These are phyloP conservation scores for Kuschelorhynchus macadamiae DNA, from an alignment of 2,888 invertebrate species.

Conservation along the genomic window DNA sequence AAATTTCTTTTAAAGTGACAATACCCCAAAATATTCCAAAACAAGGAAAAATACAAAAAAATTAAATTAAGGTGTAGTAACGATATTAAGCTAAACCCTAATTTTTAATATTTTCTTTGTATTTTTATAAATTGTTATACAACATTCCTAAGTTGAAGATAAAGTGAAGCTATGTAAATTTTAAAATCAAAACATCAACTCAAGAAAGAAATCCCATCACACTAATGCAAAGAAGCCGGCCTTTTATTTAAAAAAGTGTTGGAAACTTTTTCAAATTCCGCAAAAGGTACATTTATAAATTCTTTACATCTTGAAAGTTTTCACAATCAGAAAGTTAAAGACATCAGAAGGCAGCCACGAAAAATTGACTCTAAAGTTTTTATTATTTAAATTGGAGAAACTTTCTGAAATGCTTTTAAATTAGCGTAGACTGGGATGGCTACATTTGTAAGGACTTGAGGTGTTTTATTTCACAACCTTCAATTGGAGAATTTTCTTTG, in stretches of 20 bases:
- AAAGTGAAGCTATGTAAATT: too few species aligned
- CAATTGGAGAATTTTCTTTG: conserved; percentile 4
- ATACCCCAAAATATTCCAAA: too few species aligned
- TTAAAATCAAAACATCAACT: too few species aligned
- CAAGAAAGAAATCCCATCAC: too few species aligned
- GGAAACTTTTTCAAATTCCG: conserved; percentile 30
- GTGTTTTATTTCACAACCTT: conserved; percentile 35
- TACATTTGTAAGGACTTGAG: conserved; percentile 21
- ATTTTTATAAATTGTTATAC: too few species aligned
- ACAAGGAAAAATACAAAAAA: too few species aligned
- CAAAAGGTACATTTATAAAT: conserved; percentile 42
- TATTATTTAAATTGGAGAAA: conserved; percentile 41
- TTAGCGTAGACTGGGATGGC: conserved; percentile 25
- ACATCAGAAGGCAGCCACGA: conserved; percentile 40
- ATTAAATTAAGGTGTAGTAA: too few species aligned
- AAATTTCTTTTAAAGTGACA: too few species aligned
- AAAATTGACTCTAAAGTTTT: conserved; percentile 44
- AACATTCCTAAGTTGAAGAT: too few species aligned
- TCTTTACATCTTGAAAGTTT: conserved; percentile 42
- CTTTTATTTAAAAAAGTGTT: conserved; percentile 1
- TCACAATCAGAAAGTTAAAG: conserved; percentile 43
- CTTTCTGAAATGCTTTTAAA: conserved; percentile 38
- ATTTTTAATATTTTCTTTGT: too few species aligned
- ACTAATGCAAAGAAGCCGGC: too few species aligned
- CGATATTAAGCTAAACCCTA: too few species aligned